These are phyloP conservation scores for Abramis brama DNA, from an alignment of 2,113 vertebrate species.

Conservation along the genomic window DNA sequence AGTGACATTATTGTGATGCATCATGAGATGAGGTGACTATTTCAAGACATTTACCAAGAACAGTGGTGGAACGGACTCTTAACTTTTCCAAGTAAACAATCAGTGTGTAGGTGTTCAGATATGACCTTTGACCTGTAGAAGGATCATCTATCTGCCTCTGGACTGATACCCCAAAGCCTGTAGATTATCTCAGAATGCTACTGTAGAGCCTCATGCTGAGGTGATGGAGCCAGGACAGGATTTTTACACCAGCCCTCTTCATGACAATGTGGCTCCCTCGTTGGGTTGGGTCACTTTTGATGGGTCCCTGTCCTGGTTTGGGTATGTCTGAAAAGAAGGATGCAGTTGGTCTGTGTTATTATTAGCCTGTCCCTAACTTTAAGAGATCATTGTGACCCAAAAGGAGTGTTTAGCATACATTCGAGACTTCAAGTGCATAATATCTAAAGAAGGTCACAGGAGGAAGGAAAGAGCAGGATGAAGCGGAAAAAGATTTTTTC, in stretches of 20 bases:
- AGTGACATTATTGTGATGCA: background rate
- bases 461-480: constrained; percentile 28
- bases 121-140: constrained; percentile 50
- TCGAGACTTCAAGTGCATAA: background rate
- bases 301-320: background rate
- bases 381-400: background rate
- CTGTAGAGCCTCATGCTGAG: constrained; percentile 33
- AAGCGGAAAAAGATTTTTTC: constrained; percentile 27
- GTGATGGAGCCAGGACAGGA: constrained; percentile 44
- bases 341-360: constrained; percentile 4
- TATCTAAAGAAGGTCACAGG: background rate
- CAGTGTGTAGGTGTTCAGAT: constrained; percentile 17
- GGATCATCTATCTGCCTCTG: constrained; percentile 24
- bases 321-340: constrained; percentile 33
- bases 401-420: background rate
- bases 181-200: constrained; percentile 57
- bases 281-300: background rate
- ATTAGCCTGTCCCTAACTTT: constrained; percentile 20
- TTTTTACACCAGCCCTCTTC: constrained; percentile 48
- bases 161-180: constrained; percentile 50
- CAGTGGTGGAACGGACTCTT: constrained; percentile 23
- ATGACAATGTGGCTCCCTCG: background rate
- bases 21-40: background rate
- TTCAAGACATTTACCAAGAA: background rate
- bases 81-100: constrained; percentile 18